Percentiles rank a stretch among this genome's conserved stretches.
Conservation (phyloP, 2,113 vertebrate species). For the Psephotus haematonotus region DNA sequence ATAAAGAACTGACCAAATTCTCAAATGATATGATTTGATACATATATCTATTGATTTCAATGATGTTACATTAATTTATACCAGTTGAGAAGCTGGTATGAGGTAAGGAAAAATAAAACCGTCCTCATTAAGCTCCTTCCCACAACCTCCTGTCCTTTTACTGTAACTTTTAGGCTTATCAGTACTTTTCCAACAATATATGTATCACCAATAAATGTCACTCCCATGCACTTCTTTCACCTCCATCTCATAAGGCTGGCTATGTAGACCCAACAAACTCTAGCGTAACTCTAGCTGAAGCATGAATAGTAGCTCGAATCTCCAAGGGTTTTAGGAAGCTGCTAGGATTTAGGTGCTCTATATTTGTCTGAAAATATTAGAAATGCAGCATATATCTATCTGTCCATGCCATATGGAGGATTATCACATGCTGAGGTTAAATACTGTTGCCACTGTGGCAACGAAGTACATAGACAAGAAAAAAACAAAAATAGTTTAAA, state of each 20-base stretch:
- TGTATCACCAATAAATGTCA: constrained; percentile 19
- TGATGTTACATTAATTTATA: constrained; percentile 7
- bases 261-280: constrained; percentile 34
- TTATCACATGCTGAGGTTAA: constrained; percentile 23
- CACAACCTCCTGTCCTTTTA: constrained; percentile 19
- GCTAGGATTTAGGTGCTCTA: constrained; percentile 54
- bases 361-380: constrained; percentile 41
- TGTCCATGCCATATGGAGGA: constrained; percentile 8
- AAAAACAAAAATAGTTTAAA: not conserved
- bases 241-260: not conserved
- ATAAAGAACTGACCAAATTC: not conserved
- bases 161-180: constrained; percentile 49
- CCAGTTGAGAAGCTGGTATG: constrained; percentile 7
- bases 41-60: not conserved
- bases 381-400: constrained; percentile 17
- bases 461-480: not conserved
- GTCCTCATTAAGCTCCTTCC: not conserved
- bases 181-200: constrained; percentile 35
- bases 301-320: constrained; percentile 52
- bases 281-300: constrained; percentile 55
- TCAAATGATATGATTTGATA: not conserved
- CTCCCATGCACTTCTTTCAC: not conserved
- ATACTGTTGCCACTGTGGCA: not conserved
- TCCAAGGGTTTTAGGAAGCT: constrained; percentile 46
- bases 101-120: constrained; percentile 5